Conservation (phyloP, 1,140 invertebrate genomes). For the Tetramorium parvispinum region DNA sequence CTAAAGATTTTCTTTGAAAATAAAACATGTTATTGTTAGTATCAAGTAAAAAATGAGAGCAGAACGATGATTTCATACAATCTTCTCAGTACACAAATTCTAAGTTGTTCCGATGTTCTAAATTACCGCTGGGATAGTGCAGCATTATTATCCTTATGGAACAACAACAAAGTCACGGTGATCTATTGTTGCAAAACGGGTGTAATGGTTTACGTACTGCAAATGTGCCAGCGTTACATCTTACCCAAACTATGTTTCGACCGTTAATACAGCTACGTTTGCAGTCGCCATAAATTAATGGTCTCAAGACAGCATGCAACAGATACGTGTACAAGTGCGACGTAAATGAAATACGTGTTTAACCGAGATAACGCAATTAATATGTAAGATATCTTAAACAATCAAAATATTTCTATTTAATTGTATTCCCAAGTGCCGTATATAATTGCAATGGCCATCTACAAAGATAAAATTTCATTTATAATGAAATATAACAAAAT, state of each 20-base stretch:
- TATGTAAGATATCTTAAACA: conserved; percentile 6
- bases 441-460: neutral
- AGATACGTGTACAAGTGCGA: conserved; percentile 44
- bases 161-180: conserved; percentile 37
- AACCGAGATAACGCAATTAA: conserved; percentile 34
- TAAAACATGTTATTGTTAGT: neutral
- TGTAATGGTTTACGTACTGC: conserved; percentile 48
- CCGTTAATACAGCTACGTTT: conserved; percentile 34
- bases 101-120: neutral
- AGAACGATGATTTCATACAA: neutral
- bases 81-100: conserved; percentile 5
- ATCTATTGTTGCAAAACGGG: conserved; percentile 35
- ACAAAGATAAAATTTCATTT: neutral
- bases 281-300: conserved; percentile 42
- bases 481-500: neutral
- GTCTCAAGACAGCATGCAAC: conserved; percentile 41
- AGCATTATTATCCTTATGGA: conserved; percentile 41
- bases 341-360: conserved; percentile 40
- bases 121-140: neutral
- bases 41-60: neutral
- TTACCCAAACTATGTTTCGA: conserved; percentile 41
- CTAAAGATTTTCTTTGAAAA: neutral
- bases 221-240: conserved; percentile 41
- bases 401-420: neutral
- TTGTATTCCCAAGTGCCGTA: neutral